Conservation (phyloP, 2,113 vertebrate genomes). For the Vulpes lagopus region DNA sequence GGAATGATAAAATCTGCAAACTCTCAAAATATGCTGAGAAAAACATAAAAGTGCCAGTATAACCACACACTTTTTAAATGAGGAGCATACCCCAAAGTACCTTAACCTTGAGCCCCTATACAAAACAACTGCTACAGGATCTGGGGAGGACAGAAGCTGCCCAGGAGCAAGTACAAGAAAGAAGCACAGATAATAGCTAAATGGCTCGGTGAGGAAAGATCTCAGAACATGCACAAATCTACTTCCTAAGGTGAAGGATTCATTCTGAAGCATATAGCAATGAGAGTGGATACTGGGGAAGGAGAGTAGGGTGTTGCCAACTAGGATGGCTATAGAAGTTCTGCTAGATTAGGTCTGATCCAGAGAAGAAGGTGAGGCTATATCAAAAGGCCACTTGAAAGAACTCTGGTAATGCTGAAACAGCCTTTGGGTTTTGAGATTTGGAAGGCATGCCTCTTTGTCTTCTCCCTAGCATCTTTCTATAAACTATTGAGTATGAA, state of each 20-base stretch:
- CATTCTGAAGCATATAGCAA: not conserved
- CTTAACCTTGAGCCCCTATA: not conserved
- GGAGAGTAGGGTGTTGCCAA: not conserved
- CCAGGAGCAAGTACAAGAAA: not conserved
- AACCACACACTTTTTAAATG: not conserved
- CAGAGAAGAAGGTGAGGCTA: not conserved
- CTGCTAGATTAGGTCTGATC: not conserved
- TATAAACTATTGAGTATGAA: not conserved
- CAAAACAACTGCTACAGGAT: not conserved
- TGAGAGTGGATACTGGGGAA: not conserved
- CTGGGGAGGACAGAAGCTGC: not conserved
- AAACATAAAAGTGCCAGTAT: not conserved
- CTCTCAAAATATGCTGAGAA: not conserved
- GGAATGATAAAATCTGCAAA: not conserved
- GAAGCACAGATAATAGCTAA: not conserved
- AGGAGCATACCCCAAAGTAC: not conserved
- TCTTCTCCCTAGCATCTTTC: not conserved
- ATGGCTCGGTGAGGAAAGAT: not conserved
- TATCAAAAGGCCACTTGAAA: not conserved
- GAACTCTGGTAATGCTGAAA: not conserved
- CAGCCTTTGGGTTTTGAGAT: slow-evolving; percentile 30
- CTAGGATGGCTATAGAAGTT: not conserved
- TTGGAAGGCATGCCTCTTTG: not conserved
- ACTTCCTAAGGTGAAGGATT: not conserved
- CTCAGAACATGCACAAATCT: not conserved